Conservation (phyloP, 2,888 invertebrate species). For the Halocaridina rubra region DNA sequence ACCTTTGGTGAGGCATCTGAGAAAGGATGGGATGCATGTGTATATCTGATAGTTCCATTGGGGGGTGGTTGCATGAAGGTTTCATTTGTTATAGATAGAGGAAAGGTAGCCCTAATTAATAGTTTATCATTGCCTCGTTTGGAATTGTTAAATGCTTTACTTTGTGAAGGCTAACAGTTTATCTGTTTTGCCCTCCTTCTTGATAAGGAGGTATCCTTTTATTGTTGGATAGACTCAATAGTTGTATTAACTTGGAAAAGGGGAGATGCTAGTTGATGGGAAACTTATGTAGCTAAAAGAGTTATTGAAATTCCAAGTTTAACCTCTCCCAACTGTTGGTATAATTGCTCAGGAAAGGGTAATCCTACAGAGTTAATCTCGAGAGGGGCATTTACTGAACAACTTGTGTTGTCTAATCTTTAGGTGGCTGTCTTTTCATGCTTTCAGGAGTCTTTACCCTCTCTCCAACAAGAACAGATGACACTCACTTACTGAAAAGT, state of each 20-base stretch:
- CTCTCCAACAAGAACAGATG: not conserved
- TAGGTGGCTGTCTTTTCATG: not conserved
- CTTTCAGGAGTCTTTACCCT: not conserved
- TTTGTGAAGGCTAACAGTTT: conserved; percentile 44
- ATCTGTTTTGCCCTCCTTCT: conserved; percentile 29
- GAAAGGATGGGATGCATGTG: conserved; percentile 28
- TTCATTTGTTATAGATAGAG: conserved; percentile 12
- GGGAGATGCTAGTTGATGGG: conserved; percentile 45
- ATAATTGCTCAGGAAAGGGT: no score
- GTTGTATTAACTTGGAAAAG: conserved; percentile 54
- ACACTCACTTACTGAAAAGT: not conserved
- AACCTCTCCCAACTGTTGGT: no score
- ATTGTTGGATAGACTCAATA: conserved; percentile 53
- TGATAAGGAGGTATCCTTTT: conserved; percentile 16
- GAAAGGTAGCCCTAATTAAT: conserved; percentile 52
- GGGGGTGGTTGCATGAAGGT: not conserved
- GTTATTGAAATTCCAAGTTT: no score
- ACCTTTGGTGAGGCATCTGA: conserved; percentile 35
- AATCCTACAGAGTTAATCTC: no score
- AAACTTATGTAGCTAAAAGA: conserved; percentile 12
- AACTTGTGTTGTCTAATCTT: no score
- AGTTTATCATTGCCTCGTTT: conserved; percentile 55
- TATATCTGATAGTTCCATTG: not conserved
- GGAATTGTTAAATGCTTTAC: conserved; percentile 47
- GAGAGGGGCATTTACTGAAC: no score